phyloP scores from a whole-genome alignment of 2,888 invertebrate species.

The Drosophila stalkeri region DNA sequence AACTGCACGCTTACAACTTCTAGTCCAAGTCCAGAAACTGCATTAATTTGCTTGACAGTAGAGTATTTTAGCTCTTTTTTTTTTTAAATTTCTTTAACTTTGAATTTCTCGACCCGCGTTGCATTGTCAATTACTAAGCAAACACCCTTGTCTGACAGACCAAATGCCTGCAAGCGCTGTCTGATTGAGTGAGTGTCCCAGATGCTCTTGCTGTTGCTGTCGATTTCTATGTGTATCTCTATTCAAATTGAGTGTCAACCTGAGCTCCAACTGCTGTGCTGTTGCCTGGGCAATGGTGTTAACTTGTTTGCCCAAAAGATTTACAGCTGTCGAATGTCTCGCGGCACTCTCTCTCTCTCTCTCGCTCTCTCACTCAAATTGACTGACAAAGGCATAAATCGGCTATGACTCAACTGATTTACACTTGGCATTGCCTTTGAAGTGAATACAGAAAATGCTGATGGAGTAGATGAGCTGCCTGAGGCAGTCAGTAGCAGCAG shows the following conservation, averaged over 20 bases:
- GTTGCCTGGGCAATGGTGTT: slow-evolving; percentile 49
- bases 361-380: neutral
- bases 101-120: slow-evolving; percentile 9
- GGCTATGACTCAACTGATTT: slow-evolving; percentile 67
- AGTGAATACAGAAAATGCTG: slow-evolving; percentile 24
- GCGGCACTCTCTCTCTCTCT: neutral
- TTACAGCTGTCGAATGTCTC: slow-evolving; percentile 64
- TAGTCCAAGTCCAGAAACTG: neutral
- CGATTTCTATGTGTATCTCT: slow-evolving; percentile 10
- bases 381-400: slow-evolving; percentile 72
- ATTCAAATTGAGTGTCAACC: slow-evolving; percentile 23
- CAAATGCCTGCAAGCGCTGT: slow-evolving; percentile 53
- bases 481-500: slow-evolving; percentile 16
- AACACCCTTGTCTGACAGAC: slow-evolving; percentile 13
- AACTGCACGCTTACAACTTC: neutral
- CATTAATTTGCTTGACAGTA: slow-evolving; percentile 1
- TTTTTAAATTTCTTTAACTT: too few species aligned
- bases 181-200: slow-evolving; percentile 42
- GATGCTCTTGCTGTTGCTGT: neutral
- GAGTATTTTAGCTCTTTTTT: neutral
- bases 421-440: slow-evolving; percentile 55
- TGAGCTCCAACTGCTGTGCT: slow-evolving; percentile 1
- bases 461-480: slow-evolving; percentile 17
- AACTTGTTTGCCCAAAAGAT: slow-evolving; percentile 74
- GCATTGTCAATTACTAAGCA: slow-evolving; percentile 29